phyloP scores from a whole-genome alignment of 2,797 vertebrate species.

The Scleropages formosus region DNA sequence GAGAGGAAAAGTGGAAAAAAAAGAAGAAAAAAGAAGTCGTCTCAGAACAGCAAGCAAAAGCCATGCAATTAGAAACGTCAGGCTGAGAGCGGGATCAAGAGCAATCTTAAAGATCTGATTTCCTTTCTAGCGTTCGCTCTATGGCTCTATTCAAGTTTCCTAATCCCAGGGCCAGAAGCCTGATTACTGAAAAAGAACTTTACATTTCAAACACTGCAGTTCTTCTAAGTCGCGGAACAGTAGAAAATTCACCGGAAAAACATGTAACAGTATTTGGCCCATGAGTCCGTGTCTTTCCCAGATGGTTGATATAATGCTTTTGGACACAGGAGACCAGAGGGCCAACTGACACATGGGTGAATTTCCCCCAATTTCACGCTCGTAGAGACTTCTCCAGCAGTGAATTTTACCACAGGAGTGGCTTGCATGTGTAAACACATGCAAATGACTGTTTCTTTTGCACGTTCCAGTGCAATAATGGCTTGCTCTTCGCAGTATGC shows the following conservation, averaged over 20 bases:
- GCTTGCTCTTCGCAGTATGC: neutral
- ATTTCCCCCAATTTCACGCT: too few relatives aligned
- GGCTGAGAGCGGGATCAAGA: neutral
- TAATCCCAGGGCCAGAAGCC: neutral
- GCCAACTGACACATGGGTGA: too few relatives aligned
- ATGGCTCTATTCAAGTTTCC: slow-evolving; percentile 28
- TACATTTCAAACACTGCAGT: neutral
- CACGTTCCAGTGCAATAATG: slow-evolving; percentile 13
- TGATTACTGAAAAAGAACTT: slow-evolving; percentile 13
- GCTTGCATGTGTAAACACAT: slow-evolving; percentile 9
- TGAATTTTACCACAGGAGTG: neutral
- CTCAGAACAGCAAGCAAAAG: slow-evolving; percentile 28
- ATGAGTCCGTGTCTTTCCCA: neutral
- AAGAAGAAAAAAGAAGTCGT: slow-evolving; percentile 15
- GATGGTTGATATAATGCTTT: neutral
- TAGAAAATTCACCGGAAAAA: neutral
- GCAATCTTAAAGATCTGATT: slow-evolving; percentile 22
- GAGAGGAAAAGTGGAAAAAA: slow-evolving; percentile 30
- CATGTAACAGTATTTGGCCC: neutral
- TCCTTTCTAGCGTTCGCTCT: neutral
- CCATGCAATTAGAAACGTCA: slow-evolving; percentile 20
- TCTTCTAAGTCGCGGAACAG: neutral
- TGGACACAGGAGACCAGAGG: too few relatives aligned
- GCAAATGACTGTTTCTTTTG: neutral
- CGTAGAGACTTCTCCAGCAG: neutral